Conservation (phyloP, 2,797 vertebrate species). For the Australoheros facetus region DNA sequence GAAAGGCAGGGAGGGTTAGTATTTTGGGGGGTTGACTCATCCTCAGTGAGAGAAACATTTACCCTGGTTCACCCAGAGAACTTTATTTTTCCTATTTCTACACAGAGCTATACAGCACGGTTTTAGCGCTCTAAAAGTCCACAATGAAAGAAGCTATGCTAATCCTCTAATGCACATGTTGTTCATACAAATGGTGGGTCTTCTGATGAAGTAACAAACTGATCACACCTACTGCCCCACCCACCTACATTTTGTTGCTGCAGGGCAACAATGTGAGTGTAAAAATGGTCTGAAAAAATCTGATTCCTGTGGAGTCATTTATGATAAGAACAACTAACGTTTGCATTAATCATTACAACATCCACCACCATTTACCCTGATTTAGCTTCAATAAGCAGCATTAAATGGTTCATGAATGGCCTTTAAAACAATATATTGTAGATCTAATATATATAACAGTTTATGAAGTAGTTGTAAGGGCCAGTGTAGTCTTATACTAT, state of each 20-base stretch:
- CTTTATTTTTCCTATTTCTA: too few relatives aligned
- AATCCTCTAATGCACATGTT: neutral
- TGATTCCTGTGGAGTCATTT: neutral
- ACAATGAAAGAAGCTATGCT: neutral
- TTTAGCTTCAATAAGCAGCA: neutral
- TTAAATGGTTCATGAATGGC: neutral
- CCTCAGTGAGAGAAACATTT: slow-evolving; percentile 2
- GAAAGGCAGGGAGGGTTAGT: neutral
- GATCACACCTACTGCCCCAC: neutral
- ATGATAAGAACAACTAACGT: neutral
- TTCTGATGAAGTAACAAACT: neutral
- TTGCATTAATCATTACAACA: neutral
- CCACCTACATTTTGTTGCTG: neutral
- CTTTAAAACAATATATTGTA: neutral
- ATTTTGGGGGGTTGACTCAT: neutral
- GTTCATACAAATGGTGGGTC: neutral
- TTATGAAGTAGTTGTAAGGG: neutral
- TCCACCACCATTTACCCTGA: neutral
- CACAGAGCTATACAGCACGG: too few relatives aligned
- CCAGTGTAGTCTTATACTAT: neutral
- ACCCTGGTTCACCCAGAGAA: neutral
- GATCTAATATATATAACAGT: neutral
- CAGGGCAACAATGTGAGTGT: neutral
- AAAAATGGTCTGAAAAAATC: neutral
- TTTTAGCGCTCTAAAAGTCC: too few relatives aligned